Base-by-base conservation (phyloP, 2,113 vertebrate genomes). In the Thalassoma bifasciatum region DNA sequence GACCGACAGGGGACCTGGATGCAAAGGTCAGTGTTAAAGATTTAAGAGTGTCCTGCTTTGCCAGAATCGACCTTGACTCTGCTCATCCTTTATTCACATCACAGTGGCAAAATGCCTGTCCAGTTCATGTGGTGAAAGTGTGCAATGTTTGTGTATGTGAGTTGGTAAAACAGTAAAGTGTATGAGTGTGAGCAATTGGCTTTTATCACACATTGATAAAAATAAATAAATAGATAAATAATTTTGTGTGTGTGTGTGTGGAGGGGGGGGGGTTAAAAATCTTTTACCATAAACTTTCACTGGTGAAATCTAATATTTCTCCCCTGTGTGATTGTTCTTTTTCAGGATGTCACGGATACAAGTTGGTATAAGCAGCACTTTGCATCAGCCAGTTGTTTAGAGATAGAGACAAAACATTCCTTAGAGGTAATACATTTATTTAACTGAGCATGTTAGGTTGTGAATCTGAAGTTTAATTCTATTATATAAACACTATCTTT, bases 311-410 rank as follows among this genome's bases (percentile, higher is more conserved):
- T n/a, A n/a, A n/a, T n/a, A n/a, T n/a, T 19, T 71, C 54, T 76
- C 36, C 2, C 21, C 21, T 30, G 22, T 42, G 46, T 36, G 42
- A 8, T 16, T 57, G 24, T 58, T 69, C 3, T 19, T 22, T 66
- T 84, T 57, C 63, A 94, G 93, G 88, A 89, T n/a, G 87, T 93
- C 13, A 91, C 89, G 52, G 90, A 90, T 36, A 87, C 88, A 57
- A 77, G 75, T 19, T 93, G 91, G 91, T 93, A 92, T 60, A 89
- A 91, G 81, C 64, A 74, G 40, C 57, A 90, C 52, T 90, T 89
- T 81, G 73, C 66, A 42, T 88, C 80, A 10, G 61, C 85, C 61
- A 66, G n/a, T 58, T 86, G 65, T 57, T 42, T 75, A 50, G 88
- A 86, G 58, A 81, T 85, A 36, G 72, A 85, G 49, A 90, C 86